These are phyloP conservation scores for Cybosia mesomella DNA, from an alignment of 2,888 invertebrate genomes.

Conservation along the genomic window DNA sequence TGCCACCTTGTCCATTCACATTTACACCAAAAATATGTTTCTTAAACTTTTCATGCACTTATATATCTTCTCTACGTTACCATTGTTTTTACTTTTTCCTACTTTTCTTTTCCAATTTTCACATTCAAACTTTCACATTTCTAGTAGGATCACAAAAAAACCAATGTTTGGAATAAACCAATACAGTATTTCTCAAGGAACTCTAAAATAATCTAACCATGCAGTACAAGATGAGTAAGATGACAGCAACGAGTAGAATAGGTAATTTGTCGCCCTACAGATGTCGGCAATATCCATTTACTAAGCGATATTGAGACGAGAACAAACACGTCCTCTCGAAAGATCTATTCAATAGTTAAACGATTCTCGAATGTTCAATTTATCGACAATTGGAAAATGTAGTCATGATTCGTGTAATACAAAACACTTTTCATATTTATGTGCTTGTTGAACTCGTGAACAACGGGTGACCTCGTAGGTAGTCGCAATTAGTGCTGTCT, in stretches of 20 bases:
- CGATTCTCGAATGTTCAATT: slow-evolving; percentile 15
- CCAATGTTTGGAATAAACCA: neutral
- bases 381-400: slow-evolving; percentile 8
- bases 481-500: too few species aligned
- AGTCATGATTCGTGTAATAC: slow-evolving; percentile 25
- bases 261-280: slow-evolving; percentile 66
- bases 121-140: too few species aligned
- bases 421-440: neutral
- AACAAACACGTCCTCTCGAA: slow-evolving; percentile 52
- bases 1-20: too few species aligned
- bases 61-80: too few species aligned
- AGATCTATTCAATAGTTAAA: slow-evolving; percentile 43
- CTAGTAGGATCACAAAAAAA: too few species aligned
- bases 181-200: slow-evolving; percentile 20
- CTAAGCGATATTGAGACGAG: slow-evolving; percentile 46
- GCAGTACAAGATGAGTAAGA: slow-evolving; percentile 56
- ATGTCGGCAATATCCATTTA: slow-evolving; percentile 57
- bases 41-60: too few species aligned
- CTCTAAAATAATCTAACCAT: slow-evolving; percentile 33
- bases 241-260: slow-evolving; percentile 71
- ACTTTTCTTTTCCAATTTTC: too few species aligned
- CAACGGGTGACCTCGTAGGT: too few species aligned
- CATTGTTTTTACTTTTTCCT: neutral
- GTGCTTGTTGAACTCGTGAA: neutral
- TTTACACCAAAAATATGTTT: too few species aligned